Conservation (phyloP, 2,113 vertebrate species). For the Chloropsis hardwickii region DNA sequence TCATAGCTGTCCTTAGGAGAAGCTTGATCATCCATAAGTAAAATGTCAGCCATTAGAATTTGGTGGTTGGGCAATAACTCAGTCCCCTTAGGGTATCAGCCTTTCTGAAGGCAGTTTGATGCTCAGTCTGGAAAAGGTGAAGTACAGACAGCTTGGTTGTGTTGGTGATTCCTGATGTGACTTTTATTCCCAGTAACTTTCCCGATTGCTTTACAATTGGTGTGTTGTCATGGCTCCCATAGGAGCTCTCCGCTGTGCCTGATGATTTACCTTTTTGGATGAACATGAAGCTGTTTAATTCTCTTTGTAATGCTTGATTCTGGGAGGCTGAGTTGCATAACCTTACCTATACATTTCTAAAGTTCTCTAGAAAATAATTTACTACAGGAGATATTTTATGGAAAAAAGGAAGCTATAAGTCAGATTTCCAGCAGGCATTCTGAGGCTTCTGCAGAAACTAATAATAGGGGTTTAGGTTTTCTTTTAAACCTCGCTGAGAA, state of each 20-base stretch:
- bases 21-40: neutral
- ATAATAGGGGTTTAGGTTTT: conserved; percentile 18
- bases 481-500: conserved; percentile 42
- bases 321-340: neutral
- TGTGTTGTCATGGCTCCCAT: conserved; percentile 1
- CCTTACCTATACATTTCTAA: neutral
- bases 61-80: neutral
- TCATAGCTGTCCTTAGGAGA: neutral
- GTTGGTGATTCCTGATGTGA: neutral
- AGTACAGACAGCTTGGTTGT: neutral
- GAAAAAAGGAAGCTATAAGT: neutral
- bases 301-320: conserved; percentile 14
- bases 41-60: neutral
- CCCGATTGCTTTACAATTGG: neutral
- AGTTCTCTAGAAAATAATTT: conserved; percentile 21
- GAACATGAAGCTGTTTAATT: conserved; percentile 15
- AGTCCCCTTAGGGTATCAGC: neutral
- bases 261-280: neutral
- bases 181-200: neutral
- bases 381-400: neutral
- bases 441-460: conserved; percentile 30
- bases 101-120: neutral
- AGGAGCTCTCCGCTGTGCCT: conserved; percentile 23
- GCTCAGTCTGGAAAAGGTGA: neutral
- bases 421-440: conserved; percentile 23